Conservation (phyloP, 2,113 vertebrate genomes). For the Phrynosoma blainvillii region DNA sequence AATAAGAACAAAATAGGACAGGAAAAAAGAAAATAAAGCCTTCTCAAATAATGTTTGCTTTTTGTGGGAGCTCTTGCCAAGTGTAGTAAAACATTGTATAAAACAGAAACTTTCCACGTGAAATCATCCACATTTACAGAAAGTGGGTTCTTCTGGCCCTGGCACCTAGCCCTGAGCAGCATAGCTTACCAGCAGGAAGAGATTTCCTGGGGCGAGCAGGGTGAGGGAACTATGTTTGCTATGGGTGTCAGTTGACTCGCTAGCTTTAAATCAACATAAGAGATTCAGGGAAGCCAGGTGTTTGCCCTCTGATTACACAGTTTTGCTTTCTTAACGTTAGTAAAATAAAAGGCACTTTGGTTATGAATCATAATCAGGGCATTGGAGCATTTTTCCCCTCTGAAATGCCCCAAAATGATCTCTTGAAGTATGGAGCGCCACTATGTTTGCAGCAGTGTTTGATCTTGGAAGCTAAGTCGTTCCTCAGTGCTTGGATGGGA, state of each 20-base stretch:
- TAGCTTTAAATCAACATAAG: too few species aligned
- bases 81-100: background rate
- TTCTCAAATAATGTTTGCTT: background rate
- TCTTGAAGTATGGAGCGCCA: too few species aligned
- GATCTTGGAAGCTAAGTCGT: too few species aligned
- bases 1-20: background rate
- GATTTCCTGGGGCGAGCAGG: background rate
- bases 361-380: background rate
- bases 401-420: too few species aligned
- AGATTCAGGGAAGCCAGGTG: slow-evolving; percentile 1
- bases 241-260: background rate
- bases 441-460: background rate
- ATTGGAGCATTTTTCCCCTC: background rate
- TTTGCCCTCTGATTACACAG: background rate
- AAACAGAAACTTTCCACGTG: background rate
- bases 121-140: background rate
- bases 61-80: background rate
- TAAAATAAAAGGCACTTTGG: background rate
- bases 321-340: background rate
- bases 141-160: background rate
- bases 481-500: too few species aligned
- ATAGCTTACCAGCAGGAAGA: background rate
- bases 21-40: background rate
- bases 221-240: background rate
- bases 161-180: too few species aligned